Evolutionary conservation across 2,113 vertebrate genomes (phyloP).

Genomic region (Lampris megalopsis): DNA sequence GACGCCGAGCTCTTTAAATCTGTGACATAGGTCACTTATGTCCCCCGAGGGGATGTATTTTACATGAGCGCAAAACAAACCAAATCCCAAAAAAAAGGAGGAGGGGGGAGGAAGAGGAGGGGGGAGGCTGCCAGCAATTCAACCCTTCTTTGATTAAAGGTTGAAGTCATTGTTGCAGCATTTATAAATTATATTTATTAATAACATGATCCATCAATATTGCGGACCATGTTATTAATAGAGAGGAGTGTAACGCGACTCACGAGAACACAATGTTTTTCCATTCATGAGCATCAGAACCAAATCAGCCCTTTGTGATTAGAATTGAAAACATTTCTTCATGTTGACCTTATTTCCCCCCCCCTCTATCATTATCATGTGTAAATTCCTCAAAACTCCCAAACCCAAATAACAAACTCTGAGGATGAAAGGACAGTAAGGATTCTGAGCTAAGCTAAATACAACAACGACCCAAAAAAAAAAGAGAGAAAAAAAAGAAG

Average conservation of each 20-base stretch:
- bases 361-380: slow-evolving; percentile 6
- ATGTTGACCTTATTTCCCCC: slow-evolving; percentile 1
- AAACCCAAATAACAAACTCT: not conserved
- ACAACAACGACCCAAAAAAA: not conserved
- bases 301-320: not conserved
- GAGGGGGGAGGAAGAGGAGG: too few species aligned
- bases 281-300: not conserved
- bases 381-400: not conserved
- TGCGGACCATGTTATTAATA: too few species aligned
- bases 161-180: not conserved
- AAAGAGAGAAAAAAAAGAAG: not conserved
- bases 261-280: not conserved
- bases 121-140: not conserved
- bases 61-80: slow-evolving; percentile 32
- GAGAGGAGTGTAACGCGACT: not conserved
- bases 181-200: not conserved
- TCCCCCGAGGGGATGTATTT: slow-evolving; percentile 30
- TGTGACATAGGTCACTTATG: slow-evolving; percentile 57
- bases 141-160: not conserved
- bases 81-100: too few species aligned
- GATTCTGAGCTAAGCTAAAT: slow-evolving; percentile 2
- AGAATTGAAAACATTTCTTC: not conserved
- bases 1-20: slow-evolving; percentile 64
- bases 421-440: not conserved
- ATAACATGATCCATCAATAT: not conserved